Evolutionary conservation across 1,140 invertebrate genomes (phyloP).

Genomic region (Drosophila miranda): DNA sequence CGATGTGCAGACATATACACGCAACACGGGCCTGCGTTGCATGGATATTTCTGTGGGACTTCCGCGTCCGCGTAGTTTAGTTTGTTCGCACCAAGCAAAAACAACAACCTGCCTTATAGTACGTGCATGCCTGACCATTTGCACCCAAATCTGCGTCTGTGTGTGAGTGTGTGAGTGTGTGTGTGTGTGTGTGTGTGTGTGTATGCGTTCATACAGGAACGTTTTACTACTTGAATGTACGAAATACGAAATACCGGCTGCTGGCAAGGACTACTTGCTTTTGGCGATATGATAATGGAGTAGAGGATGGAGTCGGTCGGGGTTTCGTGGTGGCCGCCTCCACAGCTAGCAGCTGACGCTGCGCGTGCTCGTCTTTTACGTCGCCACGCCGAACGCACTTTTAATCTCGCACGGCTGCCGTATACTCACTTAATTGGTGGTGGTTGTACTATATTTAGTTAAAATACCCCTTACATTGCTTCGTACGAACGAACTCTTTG

Average conservation of each 20-base stretch:
- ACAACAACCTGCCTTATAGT: slow-evolving; percentile 9
- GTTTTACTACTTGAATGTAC: slow-evolving; percentile 43
- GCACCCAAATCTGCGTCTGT: slow-evolving; percentile 6
- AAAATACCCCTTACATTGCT: background rate
- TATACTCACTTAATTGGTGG: background rate
- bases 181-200: slow-evolving; percentile 18
- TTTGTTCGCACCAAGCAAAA: too few species aligned
- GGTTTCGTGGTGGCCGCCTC: slow-evolving; percentile 38
- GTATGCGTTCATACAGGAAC: slow-evolving; percentile 15
- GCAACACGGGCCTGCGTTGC: background rate
- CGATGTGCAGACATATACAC: slow-evolving; percentile 7
- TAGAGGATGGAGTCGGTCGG: slow-evolving; percentile 45
- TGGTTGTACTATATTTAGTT: too few species aligned
- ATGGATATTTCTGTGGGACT: background rate
- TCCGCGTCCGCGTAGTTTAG: too few species aligned
- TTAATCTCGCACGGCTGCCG: background rate
- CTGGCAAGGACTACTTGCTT: slow-evolving; percentile 31
- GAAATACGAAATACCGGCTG: slow-evolving; percentile 44
- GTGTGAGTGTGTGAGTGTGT: background rate
- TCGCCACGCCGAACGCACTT: slow-evolving; percentile 42
- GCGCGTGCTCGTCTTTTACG: slow-evolving; percentile 68
- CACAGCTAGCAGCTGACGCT: slow-evolving; percentile 66
- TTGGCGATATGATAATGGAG: slow-evolving; percentile 10
- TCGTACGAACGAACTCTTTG: background rate
- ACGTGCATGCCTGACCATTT: slow-evolving; percentile 22